These are phyloP conservation scores for Phaedon cochleariae DNA, from an alignment of 2,888 invertebrate genomes.

Conservation along the genomic window DNA sequence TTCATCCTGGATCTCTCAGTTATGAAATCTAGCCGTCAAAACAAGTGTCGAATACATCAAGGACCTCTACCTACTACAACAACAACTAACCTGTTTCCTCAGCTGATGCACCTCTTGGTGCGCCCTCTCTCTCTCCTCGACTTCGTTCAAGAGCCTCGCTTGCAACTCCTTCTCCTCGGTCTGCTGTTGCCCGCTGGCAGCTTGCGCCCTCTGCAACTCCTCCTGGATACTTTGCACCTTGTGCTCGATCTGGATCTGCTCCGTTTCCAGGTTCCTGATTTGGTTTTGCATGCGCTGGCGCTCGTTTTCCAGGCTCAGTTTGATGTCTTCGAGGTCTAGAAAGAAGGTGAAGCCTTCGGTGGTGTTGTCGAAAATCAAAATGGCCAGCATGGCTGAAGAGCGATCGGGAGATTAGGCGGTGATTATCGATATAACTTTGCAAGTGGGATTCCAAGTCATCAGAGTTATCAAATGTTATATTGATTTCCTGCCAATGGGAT, in stretches of 20 bases:
- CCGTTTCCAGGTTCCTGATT: conserved; percentile 77
- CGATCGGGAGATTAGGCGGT: neutral
- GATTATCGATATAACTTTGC: neutral
- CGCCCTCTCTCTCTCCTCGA: conserved; percentile 80
- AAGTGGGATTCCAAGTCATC: neutral
- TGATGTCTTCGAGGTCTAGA: conserved; percentile 79
- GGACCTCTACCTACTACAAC: no score
- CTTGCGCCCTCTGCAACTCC: conserved; percentile 74
- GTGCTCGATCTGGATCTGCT: conserved; percentile 75
- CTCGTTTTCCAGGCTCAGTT: conserved; percentile 78
- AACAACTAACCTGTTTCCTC: conserved; percentile 71
- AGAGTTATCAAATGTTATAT: neutral
- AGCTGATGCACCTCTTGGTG: conserved; percentile 78
- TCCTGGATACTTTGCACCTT: conserved; percentile 74
- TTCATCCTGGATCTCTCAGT: no score
- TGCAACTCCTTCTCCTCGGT: conserved; percentile 82
- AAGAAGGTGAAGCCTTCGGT: conserved; percentile 5
- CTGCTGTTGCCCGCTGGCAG: conserved; percentile 74
- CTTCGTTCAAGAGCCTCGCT: conserved; percentile 70
- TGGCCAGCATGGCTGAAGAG: neutral
- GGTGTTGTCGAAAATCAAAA: neutral
- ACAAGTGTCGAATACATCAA: no score
- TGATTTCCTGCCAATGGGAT: neutral
- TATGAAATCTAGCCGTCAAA: no score
- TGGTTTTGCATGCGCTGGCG: conserved; percentile 75